Evolutionary conservation across 1,140 invertebrate species (phyloP), one percentile per base, ranked within the genome.

Genomic region (Trissolcus basalis): DNA sequence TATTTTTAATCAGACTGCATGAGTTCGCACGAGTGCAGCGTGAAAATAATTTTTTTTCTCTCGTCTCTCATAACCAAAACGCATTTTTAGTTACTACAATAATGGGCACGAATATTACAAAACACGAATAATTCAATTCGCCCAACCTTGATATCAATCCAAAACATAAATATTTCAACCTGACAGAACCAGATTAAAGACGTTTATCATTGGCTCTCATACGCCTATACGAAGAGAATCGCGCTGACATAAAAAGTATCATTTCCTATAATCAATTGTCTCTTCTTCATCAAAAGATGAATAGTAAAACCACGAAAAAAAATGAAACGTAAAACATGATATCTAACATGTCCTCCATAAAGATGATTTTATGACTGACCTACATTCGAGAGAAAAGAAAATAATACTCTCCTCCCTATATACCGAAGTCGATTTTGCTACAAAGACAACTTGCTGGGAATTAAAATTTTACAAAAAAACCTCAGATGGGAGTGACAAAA

Each of bases 311-410:
- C 4, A 48, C 0, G 10, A 47, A 39, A 47, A 54, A 47, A 14
- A 35, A 13, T 27, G 43, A 63, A 49, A 60, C 16, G 11, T 19
- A 58, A 71, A 71, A 51, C 10, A 13, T 16, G 27, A 58, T 48
- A 49, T 61, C 43, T 27, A 27, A 59, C 13, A 63, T 51, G 43
- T 59, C 53, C 35, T 12, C 36, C 54, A 48, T 64, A 72, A 64
- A 64, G 60, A 72, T 64, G 41, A 53, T 59, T 72, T 72, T 72
- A 72, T 16, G 60, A 48, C 60, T 59, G 69, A 59, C 69, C 69
- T 72, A 72, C 47, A 64, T 72, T 39, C 41, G 27, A 39, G 12
- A 15, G 3, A 56, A 64, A 63, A 58, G 19, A 58, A 56, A 56
- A 54, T 54, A 51, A 49, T 41, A 56, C 19, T 39, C 15, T 49